phyloP scores from a whole-genome alignment of 1,140 invertebrate genomes.

The Gonioctena quinquepunctata region DNA sequence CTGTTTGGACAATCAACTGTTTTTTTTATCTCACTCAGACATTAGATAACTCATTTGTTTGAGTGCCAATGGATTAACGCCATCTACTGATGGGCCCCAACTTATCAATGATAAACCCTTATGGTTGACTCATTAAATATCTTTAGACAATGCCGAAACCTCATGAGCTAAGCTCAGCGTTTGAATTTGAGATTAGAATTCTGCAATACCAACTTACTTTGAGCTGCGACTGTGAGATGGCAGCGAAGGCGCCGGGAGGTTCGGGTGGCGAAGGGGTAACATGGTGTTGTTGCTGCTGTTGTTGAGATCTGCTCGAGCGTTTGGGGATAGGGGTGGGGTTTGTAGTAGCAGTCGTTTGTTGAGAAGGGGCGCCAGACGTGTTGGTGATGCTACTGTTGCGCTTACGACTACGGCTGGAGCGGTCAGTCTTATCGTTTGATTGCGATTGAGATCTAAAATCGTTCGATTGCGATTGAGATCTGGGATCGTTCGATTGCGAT shows the following conservation, averaged over 20 bases:
- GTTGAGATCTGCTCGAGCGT: constrained; percentile 25
- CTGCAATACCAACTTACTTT: too few relatives aligned
- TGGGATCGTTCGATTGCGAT: constrained; percentile 40
- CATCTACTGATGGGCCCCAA: too few relatives aligned
- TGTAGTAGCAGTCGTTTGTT: not conserved
- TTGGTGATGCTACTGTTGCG: constrained; percentile 29
- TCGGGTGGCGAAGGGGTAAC: constrained; percentile 7
- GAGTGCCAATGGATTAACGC: too few relatives aligned
- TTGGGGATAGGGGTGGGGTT: constrained; percentile 19
- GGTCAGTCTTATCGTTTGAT: constrained; percentile 50
- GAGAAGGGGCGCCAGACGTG: not conserved
- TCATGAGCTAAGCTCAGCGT: too few relatives aligned
- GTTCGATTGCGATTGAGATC: constrained; percentile 42
- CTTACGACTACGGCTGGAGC: constrained; percentile 45
- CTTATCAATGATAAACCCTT: too few relatives aligned
- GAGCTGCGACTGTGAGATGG: constrained; percentile 26
- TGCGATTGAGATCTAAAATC: constrained; percentile 39
- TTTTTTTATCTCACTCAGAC: too few relatives aligned
- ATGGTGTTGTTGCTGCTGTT: not conserved
- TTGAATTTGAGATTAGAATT: too few relatives aligned
- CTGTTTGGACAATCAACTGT: too few relatives aligned
- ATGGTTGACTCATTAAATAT: too few relatives aligned
- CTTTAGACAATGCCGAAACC: too few relatives aligned
- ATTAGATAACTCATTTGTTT: too few relatives aligned
- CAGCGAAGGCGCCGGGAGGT: constrained; percentile 28